phyloP scores from a whole-genome alignment of 2,888 invertebrate genomes.

The Notodonta dromedarius region DNA sequence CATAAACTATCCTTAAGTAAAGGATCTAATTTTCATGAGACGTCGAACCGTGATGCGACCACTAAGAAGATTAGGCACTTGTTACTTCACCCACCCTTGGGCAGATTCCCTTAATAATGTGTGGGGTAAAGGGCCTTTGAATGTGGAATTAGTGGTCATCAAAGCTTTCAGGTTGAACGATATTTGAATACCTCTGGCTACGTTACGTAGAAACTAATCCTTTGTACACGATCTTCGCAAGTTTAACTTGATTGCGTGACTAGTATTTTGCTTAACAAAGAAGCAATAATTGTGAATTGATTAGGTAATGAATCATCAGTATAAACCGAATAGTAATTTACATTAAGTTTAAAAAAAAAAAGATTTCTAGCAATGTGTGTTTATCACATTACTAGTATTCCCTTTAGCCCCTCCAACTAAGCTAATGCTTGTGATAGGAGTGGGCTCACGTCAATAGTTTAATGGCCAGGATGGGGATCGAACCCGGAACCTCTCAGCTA shows the following conservation, averaged over 20 bases:
- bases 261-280: no score
- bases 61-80: conserved; percentile 67
- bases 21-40: conserved; percentile 67
- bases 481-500: no score
- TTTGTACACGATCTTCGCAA: background rate
- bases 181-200: conserved; percentile 25
- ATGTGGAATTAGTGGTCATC: conserved; percentile 52
- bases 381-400: no score
- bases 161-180: conserved; percentile 40
- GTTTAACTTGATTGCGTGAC: background rate
- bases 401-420: no score
- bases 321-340: no score
- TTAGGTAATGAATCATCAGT: no score
- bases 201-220: background rate
- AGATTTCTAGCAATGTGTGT: no score
- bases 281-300: no score
- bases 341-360: no score
- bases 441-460: no score
- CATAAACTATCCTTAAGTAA: conserved; percentile 49
- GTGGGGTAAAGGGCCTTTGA: conserved; percentile 50
- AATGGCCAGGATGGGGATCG: no score
- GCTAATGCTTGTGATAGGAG: no score
- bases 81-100: conserved; percentile 54
- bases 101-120: conserved; percentile 53
- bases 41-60: conserved; percentile 63